A percentile compares a stretch with the other conserved stretches of the same genome.
These are phyloP conservation scores for Heliconius himera DNA, from an alignment of 1,140 invertebrate genomes.

Conservation along the genomic window DNA sequence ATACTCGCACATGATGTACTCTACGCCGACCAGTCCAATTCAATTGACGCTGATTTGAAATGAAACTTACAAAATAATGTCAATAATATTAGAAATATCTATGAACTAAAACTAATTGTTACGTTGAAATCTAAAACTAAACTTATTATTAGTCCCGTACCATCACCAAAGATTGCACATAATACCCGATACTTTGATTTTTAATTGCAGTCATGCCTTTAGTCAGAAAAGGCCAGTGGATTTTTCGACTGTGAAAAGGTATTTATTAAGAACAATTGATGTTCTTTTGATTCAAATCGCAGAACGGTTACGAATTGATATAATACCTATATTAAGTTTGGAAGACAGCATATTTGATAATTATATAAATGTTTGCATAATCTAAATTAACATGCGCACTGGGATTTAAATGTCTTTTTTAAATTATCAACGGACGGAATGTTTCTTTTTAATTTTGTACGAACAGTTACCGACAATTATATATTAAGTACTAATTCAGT, in stretches of 20 bases:
- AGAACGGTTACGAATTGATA: constrained; percentile 41
- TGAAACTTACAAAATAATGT: constrained; percentile 64
- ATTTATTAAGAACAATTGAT: constrained; percentile 60
- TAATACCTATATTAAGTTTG: constrained; percentile 64
- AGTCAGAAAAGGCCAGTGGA: constrained; percentile 45
- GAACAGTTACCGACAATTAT: constrained; percentile 37
- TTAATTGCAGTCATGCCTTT: constrained; percentile 81
- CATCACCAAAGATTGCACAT: constrained; percentile 83
- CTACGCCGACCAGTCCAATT: constrained; percentile 42
- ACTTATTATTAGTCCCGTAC: constrained; percentile 78
- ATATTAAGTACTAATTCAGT: constrained; percentile 51
- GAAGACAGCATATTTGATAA: constrained; percentile 59
- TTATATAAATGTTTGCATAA: background rate
- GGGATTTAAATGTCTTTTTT: constrained; percentile 23
- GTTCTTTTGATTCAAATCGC: constrained; percentile 40
- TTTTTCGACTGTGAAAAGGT: constrained; percentile 74
- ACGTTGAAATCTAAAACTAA: constrained; percentile 58
- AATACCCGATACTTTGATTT: constrained; percentile 83
- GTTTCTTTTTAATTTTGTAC: constrained; percentile 43
- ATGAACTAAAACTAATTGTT: constrained; percentile 50
- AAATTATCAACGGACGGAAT: constrained; percentile 67
- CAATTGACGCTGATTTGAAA: constrained; percentile 68
- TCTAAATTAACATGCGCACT: constrained; percentile 20
- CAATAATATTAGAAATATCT: constrained; percentile 48
- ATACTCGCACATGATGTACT: constrained; percentile 60